Percentiles rank a stretch among this genome's conserved stretches.
These are phyloP conservation scores for Eulithis testata DNA, from an alignment of 2,888 invertebrate species.

Conservation along the genomic window DNA sequence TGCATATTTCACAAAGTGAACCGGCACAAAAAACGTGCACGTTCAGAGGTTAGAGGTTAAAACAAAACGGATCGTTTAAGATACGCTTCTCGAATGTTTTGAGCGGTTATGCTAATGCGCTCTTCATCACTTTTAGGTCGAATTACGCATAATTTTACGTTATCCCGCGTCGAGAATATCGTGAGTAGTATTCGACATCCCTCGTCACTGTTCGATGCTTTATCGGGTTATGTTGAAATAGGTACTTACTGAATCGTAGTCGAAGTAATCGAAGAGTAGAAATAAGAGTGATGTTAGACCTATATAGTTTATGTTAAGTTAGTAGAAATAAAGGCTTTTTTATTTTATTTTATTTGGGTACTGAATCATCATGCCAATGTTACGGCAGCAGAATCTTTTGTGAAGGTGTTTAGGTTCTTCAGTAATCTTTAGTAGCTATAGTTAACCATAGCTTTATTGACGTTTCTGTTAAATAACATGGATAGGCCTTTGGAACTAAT, in stretches of 20 bases:
- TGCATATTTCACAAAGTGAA: slow-evolving; percentile 17
- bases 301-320: too few relatives aligned
- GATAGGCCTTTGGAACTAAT: too few relatives aligned
- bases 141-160: slow-evolving; percentile 42
- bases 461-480: too few relatives aligned
- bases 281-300: too few relatives aligned
- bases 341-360: too few relatives aligned
- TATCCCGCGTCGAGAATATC: slow-evolving; percentile 33
- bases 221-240: slow-evolving; percentile 35
- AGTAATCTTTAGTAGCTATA: too few relatives aligned
- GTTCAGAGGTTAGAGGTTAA: slow-evolving; percentile 29
- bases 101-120: slow-evolving; percentile 39
- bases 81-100: slow-evolving; percentile 34
- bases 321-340: too few relatives aligned
- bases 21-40: slow-evolving; percentile 24
- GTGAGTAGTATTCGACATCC: slow-evolving; percentile 30
- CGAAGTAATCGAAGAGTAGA: too few relatives aligned
- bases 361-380: slow-evolving; percentile 36
- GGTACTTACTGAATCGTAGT: too few relatives aligned
- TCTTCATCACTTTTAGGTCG: slow-evolving; percentile 42
- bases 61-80: slow-evolving; percentile 31
- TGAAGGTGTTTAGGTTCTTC: background rate
- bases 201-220: slow-evolving; percentile 35
- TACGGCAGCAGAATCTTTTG: slow-evolving; percentile 26
- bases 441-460: too few relatives aligned